Percentiles rank a stretch among this genome's conserved stretches.
Evolutionary conservation across 2,113 vertebrate species (phyloP).

Genomic region (Pterocles orientalis): DNA sequence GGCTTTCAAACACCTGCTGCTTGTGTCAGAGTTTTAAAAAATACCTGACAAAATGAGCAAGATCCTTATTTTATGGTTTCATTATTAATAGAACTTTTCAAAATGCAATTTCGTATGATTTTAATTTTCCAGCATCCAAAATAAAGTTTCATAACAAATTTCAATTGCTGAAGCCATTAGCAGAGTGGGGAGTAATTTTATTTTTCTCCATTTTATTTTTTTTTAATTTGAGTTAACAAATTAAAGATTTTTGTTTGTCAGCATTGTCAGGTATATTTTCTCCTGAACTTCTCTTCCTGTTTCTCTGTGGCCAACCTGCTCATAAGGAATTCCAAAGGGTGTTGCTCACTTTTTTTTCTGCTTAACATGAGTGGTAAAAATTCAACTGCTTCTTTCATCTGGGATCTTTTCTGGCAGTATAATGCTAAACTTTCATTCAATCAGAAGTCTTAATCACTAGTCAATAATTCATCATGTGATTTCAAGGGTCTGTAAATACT

Average conservation of each 20-base stretch:
- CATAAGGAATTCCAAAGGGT: not conserved
- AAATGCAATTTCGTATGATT: not conserved
- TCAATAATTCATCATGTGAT: not conserved
- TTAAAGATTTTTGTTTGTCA: not conserved
- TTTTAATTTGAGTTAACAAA: not conserved
- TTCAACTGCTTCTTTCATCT: not conserved
- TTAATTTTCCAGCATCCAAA: not conserved
- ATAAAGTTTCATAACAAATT: not conserved
- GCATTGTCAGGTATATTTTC: not conserved
- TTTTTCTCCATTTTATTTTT: not conserved
- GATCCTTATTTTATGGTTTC: not conserved
- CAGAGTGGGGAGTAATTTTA: not conserved
- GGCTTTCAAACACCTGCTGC: conserved; percentile 4
- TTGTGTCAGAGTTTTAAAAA: conserved; percentile 19
- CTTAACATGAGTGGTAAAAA: not conserved
- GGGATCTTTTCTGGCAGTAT: not conserved
- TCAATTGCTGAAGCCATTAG: not conserved
- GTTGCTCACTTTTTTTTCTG: not conserved
- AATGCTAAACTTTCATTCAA: not conserved
- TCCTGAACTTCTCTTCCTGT: not conserved
- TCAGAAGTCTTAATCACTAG: not conserved
- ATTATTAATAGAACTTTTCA: not conserved
- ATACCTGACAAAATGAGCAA: not conserved
- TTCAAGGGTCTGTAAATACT: not conserved
- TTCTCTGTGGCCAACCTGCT: not conserved